These are phyloP conservation scores for Cephalopachus bancanus DNA, from an alignment of 2,797 vertebrate genomes.

Conservation along the genomic window DNA sequence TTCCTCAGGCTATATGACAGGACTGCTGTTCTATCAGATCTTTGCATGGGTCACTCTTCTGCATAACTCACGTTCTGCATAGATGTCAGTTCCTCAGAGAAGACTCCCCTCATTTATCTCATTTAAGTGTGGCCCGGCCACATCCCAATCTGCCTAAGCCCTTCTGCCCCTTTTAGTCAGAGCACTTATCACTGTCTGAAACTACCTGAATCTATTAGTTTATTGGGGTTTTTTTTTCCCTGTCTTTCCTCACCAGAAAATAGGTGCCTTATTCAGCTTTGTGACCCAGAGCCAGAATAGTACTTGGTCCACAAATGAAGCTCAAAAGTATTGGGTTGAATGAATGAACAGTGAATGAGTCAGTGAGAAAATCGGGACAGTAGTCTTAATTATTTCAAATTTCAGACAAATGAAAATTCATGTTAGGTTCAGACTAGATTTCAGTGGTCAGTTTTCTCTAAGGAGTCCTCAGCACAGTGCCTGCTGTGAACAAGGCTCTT, in stretches of 20 bases:
- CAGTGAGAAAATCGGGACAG: neutral
- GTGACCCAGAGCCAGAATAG: neutral
- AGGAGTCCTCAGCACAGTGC: neutral
- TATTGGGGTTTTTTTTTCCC: neutral
- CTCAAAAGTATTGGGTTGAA: constrained; percentile 21
- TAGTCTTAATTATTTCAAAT: neutral
- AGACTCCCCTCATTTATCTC: neutral
- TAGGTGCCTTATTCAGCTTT: neutral
- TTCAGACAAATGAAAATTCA: neutral
- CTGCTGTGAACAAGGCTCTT: neutral
- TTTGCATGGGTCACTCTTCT: neutral
- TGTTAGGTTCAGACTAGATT: neutral
- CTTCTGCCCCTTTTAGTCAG: neutral
- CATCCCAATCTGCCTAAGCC: neutral
- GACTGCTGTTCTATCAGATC: neutral
- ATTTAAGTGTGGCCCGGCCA: neutral
- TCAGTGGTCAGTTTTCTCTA: neutral
- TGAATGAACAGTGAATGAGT: neutral
- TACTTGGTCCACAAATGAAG: neutral
- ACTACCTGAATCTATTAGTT: neutral
- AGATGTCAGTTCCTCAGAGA: neutral
- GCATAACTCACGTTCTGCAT: neutral
- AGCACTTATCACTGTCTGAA: neutral
- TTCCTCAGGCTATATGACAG: neutral
- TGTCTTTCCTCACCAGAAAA: neutral